These are phyloP conservation scores for Gymnodraco acuticeps DNA, from an alignment of 2,797 vertebrate species.

Conservation along the genomic window DNA sequence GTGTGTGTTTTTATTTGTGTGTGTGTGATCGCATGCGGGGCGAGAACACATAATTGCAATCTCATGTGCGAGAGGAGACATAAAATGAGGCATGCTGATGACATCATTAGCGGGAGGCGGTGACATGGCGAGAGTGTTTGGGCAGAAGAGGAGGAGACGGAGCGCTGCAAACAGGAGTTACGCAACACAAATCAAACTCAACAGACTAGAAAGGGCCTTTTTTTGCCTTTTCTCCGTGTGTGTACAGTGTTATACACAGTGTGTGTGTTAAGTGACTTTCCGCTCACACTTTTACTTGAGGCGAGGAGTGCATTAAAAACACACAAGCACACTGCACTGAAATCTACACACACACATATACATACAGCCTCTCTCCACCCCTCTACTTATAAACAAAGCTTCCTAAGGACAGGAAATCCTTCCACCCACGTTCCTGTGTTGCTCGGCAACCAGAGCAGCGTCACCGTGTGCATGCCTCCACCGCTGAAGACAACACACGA, in stretches of 20 bases:
- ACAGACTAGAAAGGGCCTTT: conserved; percentile 56
- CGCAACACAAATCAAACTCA: conserved; percentile 67
- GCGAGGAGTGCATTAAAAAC: conserved; percentile 71
- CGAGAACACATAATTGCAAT: conserved; percentile 75
- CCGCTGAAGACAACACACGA: conserved; percentile 48
- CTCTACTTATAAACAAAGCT: conserved; percentile 79
- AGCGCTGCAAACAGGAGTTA: conserved; percentile 64
- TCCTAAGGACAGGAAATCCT: conserved; percentile 90
- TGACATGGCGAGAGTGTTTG: conserved; percentile 59
- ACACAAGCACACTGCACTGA: conserved; percentile 52
- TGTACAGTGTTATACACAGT: conserved; percentile 20
- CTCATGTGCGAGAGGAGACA: conserved; percentile 71
- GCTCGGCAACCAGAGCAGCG: conserved; percentile 79
- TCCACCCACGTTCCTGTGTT: conserved; percentile 83
- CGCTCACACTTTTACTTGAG: conserved; percentile 56
- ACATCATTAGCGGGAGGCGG: conserved; percentile 70
- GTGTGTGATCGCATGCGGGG: conserved; percentile 47
- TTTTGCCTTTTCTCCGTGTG: conserved; percentile 23
- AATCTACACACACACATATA: conserved; percentile 33
- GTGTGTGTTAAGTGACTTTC: conserved; percentile 62
- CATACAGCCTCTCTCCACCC: conserved; percentile 21
- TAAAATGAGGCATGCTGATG: conserved; percentile 67
- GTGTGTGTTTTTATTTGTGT: conserved; percentile 5
- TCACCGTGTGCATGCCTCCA: conserved; percentile 77
- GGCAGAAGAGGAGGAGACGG: conserved; percentile 56